Base-by-base conservation (phyloP, 1,140 invertebrate species). In the Cydia pomonella region DNA sequence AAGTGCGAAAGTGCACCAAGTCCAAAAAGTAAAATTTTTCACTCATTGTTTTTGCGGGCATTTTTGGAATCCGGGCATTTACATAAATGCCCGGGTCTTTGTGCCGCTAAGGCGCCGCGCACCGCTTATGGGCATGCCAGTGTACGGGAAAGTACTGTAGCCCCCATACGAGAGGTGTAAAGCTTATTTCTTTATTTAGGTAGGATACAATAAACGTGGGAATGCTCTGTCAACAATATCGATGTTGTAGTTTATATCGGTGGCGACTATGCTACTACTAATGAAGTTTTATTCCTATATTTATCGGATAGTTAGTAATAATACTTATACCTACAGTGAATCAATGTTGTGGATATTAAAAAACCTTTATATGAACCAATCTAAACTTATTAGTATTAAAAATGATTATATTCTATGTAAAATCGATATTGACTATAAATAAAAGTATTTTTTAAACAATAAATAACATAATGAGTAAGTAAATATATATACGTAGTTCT, bases 51-150 rank as follows among this genome's bases (percentile, higher is more conserved):
- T 92, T 89, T 88, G 83, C 80, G 59, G 81, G 84, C 85, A 89
- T 90, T 90, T 92, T 89, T 84, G 87, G 87, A 87, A 91, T 91
- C 86, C 83, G 82, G 82, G 79, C 81, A 91, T 92, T 92, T 92
- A 92, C 90, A 91, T 92, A 92, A 90, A 90, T 90, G 76, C 87
- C 83, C 76, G 75, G 73, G 77, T 79, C 84, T 89, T 88, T 89
- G 84, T 89, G 87, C 87, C 82, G 83, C 81, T 82, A 84, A 85
- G 86, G 87, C 88, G 89, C 88, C 88, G 83, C 79, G 25, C 72
- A 73, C 64, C 73, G 73, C 75, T 77, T 73, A 74, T 74, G 69
- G 74, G 63, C 21, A 33, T 62, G 27, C 77, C 76, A 77, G 79
- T 73, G 76, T 77, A 78, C 78, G 75, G 72, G 71, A 69, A 64